A percentile compares a stretch with the other conserved stretches of the same genome.
Evolutionary conservation across 2,888 invertebrate genomes (phyloP).

Genomic region (Pterobdella sp.): DNA sequence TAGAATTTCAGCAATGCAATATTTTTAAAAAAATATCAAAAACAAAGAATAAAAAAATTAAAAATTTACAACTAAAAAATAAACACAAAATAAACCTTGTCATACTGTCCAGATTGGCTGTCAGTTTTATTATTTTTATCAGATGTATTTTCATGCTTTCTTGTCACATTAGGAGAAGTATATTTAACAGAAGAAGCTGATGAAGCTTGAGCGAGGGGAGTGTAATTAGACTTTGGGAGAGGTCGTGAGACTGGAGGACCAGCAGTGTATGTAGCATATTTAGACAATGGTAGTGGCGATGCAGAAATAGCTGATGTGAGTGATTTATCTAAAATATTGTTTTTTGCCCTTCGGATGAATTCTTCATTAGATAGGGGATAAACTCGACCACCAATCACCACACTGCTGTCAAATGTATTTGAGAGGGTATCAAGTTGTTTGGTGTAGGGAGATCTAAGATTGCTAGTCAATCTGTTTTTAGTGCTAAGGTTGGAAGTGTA

Average conservation of each 20-base stretch:
- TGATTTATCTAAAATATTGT: conserved; percentile 23
- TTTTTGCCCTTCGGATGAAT: conserved; percentile 24
- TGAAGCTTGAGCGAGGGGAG: background rate
- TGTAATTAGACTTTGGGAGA: background rate
- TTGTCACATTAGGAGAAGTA: background rate
- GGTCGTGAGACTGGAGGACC: conserved; percentile 10
- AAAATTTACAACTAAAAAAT: background rate
- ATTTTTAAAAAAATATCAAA: background rate
- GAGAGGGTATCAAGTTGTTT: background rate
- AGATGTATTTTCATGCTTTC: background rate
- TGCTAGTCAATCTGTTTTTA: background rate
- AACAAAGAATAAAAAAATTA: background rate
- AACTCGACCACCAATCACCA: conserved; percentile 20
- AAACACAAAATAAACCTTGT: background rate
- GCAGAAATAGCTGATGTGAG: conserved; percentile 14
- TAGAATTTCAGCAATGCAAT: background rate
- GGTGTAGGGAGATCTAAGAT: background rate
- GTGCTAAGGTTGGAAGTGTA: background rate
- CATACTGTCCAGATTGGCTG: background rate
- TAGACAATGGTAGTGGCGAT: conserved; percentile 19
- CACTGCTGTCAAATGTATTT: conserved; percentile 9
- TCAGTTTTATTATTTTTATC: background rate
- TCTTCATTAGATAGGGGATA: conserved; percentile 27
- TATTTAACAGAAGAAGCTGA: conserved; percentile 11
- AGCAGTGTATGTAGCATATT: conserved; percentile 27